Evolutionary conservation across 2,888 invertebrate genomes (phyloP), one percentile per base, ranked within the genome.

Genomic region (Antheraea yamamai): DNA sequence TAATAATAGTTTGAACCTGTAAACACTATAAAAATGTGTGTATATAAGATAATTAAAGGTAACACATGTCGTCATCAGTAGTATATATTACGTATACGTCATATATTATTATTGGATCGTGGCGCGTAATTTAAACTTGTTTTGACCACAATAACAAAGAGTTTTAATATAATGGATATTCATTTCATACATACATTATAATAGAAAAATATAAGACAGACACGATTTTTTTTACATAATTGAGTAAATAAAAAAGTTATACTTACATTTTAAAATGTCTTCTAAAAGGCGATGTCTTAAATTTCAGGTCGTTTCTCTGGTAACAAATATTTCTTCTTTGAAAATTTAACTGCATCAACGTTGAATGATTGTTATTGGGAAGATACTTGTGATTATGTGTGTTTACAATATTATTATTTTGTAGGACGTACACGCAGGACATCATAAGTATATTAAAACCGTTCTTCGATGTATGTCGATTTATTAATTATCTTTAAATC

Each of bases 241-340:
- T 6, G 64, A 64, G 23, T 12, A 64, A 26, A 4, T 66, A 26
- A 66, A 30, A 30, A 66, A 30, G 26, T 58, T 78, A 74, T 87
- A 94, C 94, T 94, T 85, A 94, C 95, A 94, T 94, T 84, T 87
- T 93, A 76, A 87, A 79, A 82, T 91, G 86, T 91, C 87, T 89
- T 91, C 86, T 91, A 73, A 79, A 85, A 84, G 85, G 79, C 75
- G 85, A 81, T 87, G 88, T 90, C 89, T 90, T 95, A 75, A 88
- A 89, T 83, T 92, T 94, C 87, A 91, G 92, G 82, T 92, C 88
- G 79, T 89, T 92, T 90, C 90, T 88, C 82, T 89, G 88, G 84
- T 77, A 88, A 84, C 81, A 85, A 77, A 85, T 84, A 80, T 89
- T 91, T 78, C 85, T 88, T 75, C 85, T 86, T 76, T 84, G 87